Evolutionary conservation across 1,140 invertebrate genomes (phyloP).

Genomic region (Carcinoscorpius rotundicauda): DNA sequence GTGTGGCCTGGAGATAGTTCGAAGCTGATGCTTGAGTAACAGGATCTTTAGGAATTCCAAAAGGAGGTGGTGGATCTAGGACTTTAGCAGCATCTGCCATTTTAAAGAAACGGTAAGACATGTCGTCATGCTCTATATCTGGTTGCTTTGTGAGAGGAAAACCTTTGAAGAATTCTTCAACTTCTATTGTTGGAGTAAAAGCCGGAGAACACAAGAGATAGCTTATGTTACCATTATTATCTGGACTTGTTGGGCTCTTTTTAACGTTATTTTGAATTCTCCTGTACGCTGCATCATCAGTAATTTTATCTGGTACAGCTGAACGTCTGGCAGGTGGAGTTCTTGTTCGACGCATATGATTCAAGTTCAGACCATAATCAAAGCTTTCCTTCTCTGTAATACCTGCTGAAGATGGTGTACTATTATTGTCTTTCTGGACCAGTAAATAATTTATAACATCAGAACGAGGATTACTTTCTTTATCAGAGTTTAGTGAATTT

Average conservation of each 20-base stretch:
- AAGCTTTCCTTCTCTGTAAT: constrained; percentile 6
- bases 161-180: constrained; percentile 13
- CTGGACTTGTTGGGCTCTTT: constrained; percentile 31
- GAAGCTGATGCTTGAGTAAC: constrained; percentile 46
- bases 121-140: constrained; percentile 67
- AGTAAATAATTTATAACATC: not conserved
- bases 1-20: constrained; percentile 67
- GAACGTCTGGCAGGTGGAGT: constrained; percentile 31
- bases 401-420: constrained; percentile 6
- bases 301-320: constrained; percentile 46
- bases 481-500: not conserved
- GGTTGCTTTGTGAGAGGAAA: constrained; percentile 43
- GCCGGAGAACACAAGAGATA: constrained; percentile 60
- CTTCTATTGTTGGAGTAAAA: constrained; percentile 29
- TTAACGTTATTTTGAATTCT: constrained; percentile 47
- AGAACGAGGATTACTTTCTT: not conserved
- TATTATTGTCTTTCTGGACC: constrained; percentile 1
- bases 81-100: constrained; percentile 58
- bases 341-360: constrained; percentile 21
- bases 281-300: constrained; percentile 67
- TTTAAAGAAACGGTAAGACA: constrained; percentile 62
- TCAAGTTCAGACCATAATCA: constrained; percentile 4
- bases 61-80: constrained; percentile 67
- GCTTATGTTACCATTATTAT: constrained; percentile 45
- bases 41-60: constrained; percentile 68